Evolutionary conservation across 1,140 invertebrate genomes (phyloP), one percentile per base, ranked within the genome.

Genomic region (Cydia amplana): DNA sequence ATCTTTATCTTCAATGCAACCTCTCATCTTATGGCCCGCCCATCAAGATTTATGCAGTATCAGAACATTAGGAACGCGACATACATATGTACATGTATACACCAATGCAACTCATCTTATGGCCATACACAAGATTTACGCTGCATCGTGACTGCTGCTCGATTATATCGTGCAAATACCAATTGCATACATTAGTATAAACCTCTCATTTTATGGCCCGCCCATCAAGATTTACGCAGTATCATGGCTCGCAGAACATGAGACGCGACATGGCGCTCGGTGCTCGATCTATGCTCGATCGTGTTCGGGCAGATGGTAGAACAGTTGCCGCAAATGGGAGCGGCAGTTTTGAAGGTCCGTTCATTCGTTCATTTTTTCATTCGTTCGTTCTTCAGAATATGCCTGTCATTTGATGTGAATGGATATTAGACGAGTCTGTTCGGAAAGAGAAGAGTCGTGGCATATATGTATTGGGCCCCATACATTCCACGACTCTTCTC

Each of bases 221-320:
- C 18, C 55, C 7, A 3, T 3, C 55, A 60, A 60, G 55, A 60
- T 60, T 60, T 60, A 60, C 55, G 55, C 20, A 60, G 20, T 60
- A 60, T 60, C 20, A n/a, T n/a, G n/a, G n/a, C n/a, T n/a, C n/a
- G n/a, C n/a, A 23, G 55, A n/a, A 60, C 55, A 60, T 60, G 55
- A 60, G 18, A 23, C 20, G 20, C 55, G 55, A 60, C 55, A 60
- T 60, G 18, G 10, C 49, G 49, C 55, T 18, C 7, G 55, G 1
- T 23, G 20, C 20, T 23, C 55, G 55, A 60, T 18, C 7, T 20
- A 0, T 23, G 20, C 20, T 23, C 55, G 55, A 60, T 60, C 55
- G n/a, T 60, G 55, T 23, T 60, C 55, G 55, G 20, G 55, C 10
- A 23, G 23, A 23, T 23, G 16, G 16, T n/a, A n/a, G 36, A 40